These are phyloP conservation scores for Scaeva pyrastri DNA, from an alignment of 2,888 invertebrate genomes.

Conservation along the genomic window DNA sequence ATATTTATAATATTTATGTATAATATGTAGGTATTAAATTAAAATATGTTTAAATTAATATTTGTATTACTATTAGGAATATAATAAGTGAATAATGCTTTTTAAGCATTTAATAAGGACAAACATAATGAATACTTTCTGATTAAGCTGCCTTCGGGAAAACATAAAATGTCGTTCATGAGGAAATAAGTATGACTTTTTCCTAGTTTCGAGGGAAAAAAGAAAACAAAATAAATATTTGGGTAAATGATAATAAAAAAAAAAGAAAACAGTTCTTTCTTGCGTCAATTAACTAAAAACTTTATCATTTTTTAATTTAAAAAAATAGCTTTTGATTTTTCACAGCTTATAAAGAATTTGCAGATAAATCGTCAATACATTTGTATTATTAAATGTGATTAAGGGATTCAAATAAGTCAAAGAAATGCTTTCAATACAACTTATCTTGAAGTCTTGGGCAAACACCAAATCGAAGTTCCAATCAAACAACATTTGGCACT, in stretches of 20 bases:
- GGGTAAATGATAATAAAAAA: constrained; percentile 4
- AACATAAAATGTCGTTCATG: constrained; percentile 54
- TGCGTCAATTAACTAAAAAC: too few species aligned
- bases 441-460: too few species aligned
- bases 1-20: constrained; percentile 13
- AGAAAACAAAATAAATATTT: neutral
- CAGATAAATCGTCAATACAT: too few species aligned
- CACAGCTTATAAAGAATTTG: too few species aligned
- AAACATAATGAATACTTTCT: constrained; percentile 57
- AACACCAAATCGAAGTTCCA: too few species aligned
- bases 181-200: constrained; percentile 54
- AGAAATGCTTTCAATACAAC: too few species aligned
- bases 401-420: too few species aligned
- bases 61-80: constrained; percentile 45
- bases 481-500: too few species aligned
- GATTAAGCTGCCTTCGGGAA: constrained; percentile 64
- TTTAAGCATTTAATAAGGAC: constrained; percentile 45
- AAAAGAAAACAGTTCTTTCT: neutral
- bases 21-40: constrained; percentile 35
- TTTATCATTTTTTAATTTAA: too few species aligned
- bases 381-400: too few species aligned
- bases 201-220: constrained; percentile 46
- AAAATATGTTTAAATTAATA: constrained; percentile 50
- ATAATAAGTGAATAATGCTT: constrained; percentile 59
- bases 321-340: too few species aligned